Percentiles rank a stretch among this genome's conserved stretches.
Conservation (phyloP, 2,888 invertebrate genomes). For the Mesopsocus fuscifrons region DNA sequence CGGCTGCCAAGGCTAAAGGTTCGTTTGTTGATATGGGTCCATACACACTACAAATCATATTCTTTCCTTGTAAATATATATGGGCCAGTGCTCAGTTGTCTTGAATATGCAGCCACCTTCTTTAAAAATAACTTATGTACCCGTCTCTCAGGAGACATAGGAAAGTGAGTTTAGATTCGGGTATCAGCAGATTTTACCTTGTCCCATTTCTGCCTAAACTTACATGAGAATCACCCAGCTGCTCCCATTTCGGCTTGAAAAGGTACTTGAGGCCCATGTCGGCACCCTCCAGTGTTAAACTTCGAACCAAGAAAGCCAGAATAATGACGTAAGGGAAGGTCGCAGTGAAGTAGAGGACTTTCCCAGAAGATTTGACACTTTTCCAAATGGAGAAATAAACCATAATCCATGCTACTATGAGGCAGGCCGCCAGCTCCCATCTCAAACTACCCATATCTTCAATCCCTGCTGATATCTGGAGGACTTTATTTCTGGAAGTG, state of each 20-base stretch:
- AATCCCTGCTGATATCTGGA: constrained; percentile 66
- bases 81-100: too few species aligned
- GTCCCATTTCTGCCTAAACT: too few species aligned
- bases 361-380: constrained; percentile 84
- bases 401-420: constrained; percentile 81
- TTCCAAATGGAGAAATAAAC: constrained; percentile 95
- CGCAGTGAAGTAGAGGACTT: constrained; percentile 81
- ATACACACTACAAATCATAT: too few species aligned
- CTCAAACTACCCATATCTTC: constrained; percentile 62
- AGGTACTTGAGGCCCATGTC: constrained; percentile 69
- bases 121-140: too few species aligned
- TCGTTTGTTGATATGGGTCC: too few species aligned
- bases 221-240: constrained; percentile 63
- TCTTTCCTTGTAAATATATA: too few species aligned
- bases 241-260: constrained; percentile 70
- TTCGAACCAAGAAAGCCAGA: constrained; percentile 65
- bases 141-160: too few species aligned
- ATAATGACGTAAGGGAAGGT: constrained; percentile 81
- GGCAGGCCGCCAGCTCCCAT: constrained; percentile 77
- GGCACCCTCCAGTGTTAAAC: constrained; percentile 79
- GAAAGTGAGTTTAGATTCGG: too few species aligned
- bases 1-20: too few species aligned
- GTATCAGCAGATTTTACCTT: too few species aligned
- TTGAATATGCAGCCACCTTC: too few species aligned
- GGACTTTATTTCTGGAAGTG: constrained; percentile 58